Conservation (phyloP, 2,113 vertebrate species). For the Laticauda colubrina region DNA sequence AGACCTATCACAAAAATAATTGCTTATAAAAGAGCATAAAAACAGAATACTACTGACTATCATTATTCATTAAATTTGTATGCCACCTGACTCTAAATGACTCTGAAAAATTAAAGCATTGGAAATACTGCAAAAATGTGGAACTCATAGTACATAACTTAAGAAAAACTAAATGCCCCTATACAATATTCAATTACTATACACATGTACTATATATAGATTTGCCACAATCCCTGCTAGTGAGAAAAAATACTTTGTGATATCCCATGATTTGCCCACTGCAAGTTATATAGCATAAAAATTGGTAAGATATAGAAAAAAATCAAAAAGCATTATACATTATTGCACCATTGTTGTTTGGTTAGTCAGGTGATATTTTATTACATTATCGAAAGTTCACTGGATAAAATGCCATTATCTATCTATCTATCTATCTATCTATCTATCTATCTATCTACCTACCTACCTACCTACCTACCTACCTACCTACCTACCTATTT, state of each 20-base stretch:
- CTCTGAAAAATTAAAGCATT: neutral
- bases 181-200: neutral
- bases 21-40: neutral
- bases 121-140: neutral
- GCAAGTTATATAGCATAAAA: neutral
- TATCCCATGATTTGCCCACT: neutral
- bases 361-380: neutral
- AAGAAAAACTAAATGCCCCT: neutral
- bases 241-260: neutral
- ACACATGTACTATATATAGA: neutral
- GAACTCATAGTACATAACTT: neutral
- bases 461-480: too few relatives aligned
- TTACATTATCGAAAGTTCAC: neutral
- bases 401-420: neutral
- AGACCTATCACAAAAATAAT: constrained; percentile 70
- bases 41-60: neutral
- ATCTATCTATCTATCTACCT: too few relatives aligned
- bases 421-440: too few relatives aligned
- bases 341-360: neutral
- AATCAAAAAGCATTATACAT: neutral
- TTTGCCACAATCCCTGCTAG: neutral
- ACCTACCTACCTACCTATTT: too few relatives aligned
- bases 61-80: neutral
- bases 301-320: neutral
- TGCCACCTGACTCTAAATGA: neutral